phyloP scores from a whole-genome alignment of 2,113 vertebrate genomes.

The Meriones unguiculatus region DNA sequence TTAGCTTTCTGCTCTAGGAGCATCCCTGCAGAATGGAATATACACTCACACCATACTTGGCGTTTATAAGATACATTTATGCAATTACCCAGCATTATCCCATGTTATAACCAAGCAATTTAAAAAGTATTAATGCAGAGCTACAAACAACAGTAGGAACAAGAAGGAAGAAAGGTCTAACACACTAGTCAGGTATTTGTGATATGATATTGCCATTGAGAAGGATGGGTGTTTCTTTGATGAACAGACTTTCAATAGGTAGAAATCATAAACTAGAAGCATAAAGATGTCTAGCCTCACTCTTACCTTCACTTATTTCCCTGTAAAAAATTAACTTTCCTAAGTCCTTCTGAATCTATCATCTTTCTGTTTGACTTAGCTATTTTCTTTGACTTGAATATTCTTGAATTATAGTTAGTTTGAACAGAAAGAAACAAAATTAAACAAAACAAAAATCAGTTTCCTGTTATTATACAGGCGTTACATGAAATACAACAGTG shows the following conservation, averaged over 20 bases:
- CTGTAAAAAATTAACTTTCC: not conserved
- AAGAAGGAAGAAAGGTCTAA: not conserved
- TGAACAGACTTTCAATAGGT: not conserved
- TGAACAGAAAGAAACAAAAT: conserved; percentile 23
- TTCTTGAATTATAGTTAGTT: not conserved
- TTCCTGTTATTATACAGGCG: not conserved
- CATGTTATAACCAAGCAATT: not conserved
- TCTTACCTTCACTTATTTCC: not conserved
- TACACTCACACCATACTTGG: not conserved
- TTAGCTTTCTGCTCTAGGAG: not conserved
- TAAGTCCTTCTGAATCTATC: not conserved
- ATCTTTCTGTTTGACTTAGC: not conserved
- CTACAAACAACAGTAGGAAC: not conserved
- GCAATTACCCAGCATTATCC: not conserved
- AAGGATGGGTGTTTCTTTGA: not conserved
- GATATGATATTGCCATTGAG: not conserved
- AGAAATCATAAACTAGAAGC: not conserved
- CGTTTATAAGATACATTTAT: not conserved
- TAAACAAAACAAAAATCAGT: not conserved
- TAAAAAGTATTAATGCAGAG: not conserved
- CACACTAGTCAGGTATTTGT: not conserved
- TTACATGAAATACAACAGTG: not conserved
- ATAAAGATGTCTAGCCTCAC: not conserved
- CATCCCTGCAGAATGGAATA: no score
- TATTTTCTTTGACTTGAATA: not conserved